Evolutionary conservation across 2,113 vertebrate species (phyloP), one percentile per base, ranked within the genome.

Genomic region (Dipodomys merriami): DNA sequence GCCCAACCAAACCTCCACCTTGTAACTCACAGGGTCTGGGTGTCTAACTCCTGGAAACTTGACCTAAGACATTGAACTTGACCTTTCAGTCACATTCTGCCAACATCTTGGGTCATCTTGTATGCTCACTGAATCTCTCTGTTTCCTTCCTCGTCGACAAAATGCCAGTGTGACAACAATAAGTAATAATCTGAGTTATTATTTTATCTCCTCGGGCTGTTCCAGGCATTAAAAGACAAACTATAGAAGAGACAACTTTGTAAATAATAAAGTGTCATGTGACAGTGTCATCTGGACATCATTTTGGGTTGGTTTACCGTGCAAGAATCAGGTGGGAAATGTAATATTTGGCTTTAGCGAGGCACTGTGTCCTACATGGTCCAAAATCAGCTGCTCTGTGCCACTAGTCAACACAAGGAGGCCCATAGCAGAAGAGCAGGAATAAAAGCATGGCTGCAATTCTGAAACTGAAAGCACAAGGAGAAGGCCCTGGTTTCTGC

Each of bases 401-500:
- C 68, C 74, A 67, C 23, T 57, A 22, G 64, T 39, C 77, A 90
- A 67, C 19, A 60, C 11, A 19, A 33, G 1, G 16, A 39, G 2
- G 18, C 5, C 39, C 1, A 23, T 1, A 81, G 65, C 0, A 81
- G 67, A 81, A 86, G 88, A 64, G 20, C 1, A 30, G 46, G 83
- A 44, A 53, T 35, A 86, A 77, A 94, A 44, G 16, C 10, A 7
- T 33, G 67, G 35, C 35, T 46, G 39, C 20, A 30, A 44, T 53
- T 30, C 78, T 78, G 82, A 94, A 89, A 91, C 30, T 81, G 83
- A 87, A 92, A 94, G 77, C 29, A 39, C 88, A 91, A 46, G 7
- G 3, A 74, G 62, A 88, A 64, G 22, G 25, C n/a, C 29, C 20
- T 3, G 73, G 68, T 10, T 80, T n/a, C 62, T 11, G 18, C n/a